Evolutionary conservation across 2,797 vertebrate species (phyloP).

Genomic region (Intellagama lesueurii): DNA sequence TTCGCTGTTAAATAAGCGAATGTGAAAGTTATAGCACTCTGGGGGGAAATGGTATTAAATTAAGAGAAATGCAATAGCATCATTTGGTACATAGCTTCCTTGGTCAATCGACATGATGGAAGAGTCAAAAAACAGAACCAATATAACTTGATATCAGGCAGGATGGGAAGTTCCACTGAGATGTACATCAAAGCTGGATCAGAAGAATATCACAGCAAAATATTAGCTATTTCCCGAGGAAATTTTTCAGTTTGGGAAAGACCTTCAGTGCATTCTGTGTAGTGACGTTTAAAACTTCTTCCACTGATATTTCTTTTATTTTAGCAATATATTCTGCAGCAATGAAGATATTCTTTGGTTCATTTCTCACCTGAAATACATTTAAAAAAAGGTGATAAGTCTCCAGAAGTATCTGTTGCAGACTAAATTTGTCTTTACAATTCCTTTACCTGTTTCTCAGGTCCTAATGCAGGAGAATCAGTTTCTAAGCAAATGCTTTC

Average conservation of each 20-base stretch:
- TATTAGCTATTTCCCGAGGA: slow-evolving; percentile 72
- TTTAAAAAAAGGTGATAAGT: not conserved
- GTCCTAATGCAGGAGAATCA: slow-evolving; percentile 93
- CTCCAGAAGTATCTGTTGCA: not conserved
- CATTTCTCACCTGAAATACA: slow-evolving; percentile 90
- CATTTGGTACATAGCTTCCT: not conserved
- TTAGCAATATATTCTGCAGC: slow-evolving; percentile 91
- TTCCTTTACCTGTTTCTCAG: slow-evolving; percentile 89
- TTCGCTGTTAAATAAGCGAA: not conserved
- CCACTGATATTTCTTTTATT: slow-evolving; percentile 89
- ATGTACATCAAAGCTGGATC: not conserved
- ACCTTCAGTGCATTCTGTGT: slow-evolving; percentile 89
- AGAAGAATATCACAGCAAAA: too few relatives aligned
- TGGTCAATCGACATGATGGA: accelerated
- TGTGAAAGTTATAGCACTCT: not conserved
- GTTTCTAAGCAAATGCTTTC: slow-evolving; percentile 95
- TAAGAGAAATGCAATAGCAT: not conserved
- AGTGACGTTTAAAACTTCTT: slow-evolving; percentile 88
- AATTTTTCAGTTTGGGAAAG: slow-evolving; percentile 86
- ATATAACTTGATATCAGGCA: not conserved
- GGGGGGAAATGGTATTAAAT: not conserved
- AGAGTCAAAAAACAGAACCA: not conserved
- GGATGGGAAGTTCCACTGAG: not conserved
- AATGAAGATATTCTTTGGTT: slow-evolving; percentile 89
- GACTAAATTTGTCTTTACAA: slow-evolving; percentile 2